These are phyloP conservation scores for Hartigia nigra DNA, from an alignment of 2,888 invertebrate genomes.

Conservation along the genomic window DNA sequence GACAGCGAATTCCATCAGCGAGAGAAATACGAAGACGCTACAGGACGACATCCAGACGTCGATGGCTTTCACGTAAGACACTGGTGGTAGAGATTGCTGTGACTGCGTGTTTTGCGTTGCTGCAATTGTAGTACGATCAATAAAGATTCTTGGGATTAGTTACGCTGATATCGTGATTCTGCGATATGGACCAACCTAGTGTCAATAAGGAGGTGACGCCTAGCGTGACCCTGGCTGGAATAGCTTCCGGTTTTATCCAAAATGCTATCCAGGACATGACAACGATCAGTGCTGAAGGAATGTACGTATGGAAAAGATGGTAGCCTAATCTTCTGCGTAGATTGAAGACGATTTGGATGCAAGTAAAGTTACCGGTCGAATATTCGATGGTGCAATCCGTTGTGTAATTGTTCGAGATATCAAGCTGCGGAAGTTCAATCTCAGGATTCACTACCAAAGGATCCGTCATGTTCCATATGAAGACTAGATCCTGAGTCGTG, in stretches of 20 bases:
- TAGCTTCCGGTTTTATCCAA: conserved; percentile 95
- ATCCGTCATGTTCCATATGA: conserved; percentile 90
- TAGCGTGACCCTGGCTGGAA: conserved; percentile 88
- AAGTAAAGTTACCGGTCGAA: conserved; percentile 91
- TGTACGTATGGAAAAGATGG: conserved; percentile 92
- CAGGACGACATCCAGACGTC: conserved; percentile 95
- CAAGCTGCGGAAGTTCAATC: conserved; percentile 89
- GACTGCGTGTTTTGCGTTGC: conserved; percentile 94
- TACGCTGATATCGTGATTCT: neutral
- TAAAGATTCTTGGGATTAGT: neutral
- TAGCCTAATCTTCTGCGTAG: conserved; percentile 86
- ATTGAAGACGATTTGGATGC: conserved; percentile 89
- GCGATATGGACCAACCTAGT: conserved; percentile 69
- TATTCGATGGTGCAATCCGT: conserved; percentile 90
- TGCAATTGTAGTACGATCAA: conserved; percentile 52
- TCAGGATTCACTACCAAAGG: conserved; percentile 89
- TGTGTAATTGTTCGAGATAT: conserved; percentile 87
- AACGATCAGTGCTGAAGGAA: conserved; percentile 90
- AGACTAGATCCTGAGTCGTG: conserved; percentile 88
- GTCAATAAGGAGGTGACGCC: conserved; percentile 90
- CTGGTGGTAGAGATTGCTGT: conserved; percentile 88
- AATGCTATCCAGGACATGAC: conserved; percentile 97
- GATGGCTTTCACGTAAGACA: conserved; percentile 92
- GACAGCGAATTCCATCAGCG: conserved; percentile 89
- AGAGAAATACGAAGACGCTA: conserved; percentile 91